Evolutionary conservation across 2,797 vertebrate genomes (phyloP).

Genomic region (Hippopotamyrus pictus): DNA sequence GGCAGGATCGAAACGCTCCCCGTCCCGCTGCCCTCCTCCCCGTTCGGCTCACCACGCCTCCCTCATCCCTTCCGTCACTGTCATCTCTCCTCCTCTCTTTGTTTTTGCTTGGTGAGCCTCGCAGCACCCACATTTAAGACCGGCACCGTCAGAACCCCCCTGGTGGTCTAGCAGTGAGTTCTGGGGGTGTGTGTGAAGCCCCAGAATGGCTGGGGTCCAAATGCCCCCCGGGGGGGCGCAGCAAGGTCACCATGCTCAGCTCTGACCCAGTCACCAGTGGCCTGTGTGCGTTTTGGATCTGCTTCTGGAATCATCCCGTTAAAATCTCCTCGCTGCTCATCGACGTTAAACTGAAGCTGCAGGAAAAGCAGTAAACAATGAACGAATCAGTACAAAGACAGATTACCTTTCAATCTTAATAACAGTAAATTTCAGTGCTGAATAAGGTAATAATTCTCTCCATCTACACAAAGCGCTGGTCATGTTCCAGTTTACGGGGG

Average conservation of each 20-base stretch:
- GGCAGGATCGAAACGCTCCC: conserved; percentile 60
- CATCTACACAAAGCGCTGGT: not conserved
- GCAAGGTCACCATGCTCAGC: not conserved
- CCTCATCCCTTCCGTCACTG: not conserved
- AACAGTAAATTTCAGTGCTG: not conserved
- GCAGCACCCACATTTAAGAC: not conserved
- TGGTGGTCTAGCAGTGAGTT: not conserved
- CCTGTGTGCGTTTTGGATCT: not conserved
- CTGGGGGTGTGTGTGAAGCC: not conserved
- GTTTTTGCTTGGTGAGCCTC: conserved; percentile 12
- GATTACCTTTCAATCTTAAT: not conserved
- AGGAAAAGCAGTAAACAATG: not conserved
- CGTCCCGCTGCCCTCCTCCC: conserved; percentile 6
- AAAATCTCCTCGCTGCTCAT: not conserved
- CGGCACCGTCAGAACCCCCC: not conserved
- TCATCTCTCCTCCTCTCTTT: not conserved
- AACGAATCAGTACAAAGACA: not conserved
- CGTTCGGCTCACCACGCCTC: not conserved
- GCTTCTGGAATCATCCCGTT: not conserved
- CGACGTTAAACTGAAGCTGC: not conserved
- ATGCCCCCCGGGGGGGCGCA: not conserved
- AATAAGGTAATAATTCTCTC: conserved; percentile 1
- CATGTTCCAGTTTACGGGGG: not conserved
- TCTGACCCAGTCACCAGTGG: not conserved
- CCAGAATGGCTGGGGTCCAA: not conserved